Percentiles rank a stretch among this genome's conserved stretches.
phyloP scores from a whole-genome alignment of 2,113 vertebrate genomes.

The Nesoenas mayeri region DNA sequence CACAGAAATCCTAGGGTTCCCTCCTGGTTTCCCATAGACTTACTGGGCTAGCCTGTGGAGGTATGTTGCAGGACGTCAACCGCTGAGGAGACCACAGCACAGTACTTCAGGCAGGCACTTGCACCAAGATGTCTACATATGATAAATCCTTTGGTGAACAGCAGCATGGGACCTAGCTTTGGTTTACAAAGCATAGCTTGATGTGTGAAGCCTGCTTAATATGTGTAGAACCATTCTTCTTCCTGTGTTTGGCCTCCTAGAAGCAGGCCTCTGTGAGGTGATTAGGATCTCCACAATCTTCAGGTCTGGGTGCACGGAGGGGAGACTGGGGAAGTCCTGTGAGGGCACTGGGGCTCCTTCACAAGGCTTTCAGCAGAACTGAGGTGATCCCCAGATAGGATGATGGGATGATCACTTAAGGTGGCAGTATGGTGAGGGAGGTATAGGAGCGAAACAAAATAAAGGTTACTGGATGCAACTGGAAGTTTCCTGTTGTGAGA shows the following conservation, averaged over 20 bases:
- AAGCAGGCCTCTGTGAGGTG: not conserved
- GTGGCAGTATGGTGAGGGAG: not conserved
- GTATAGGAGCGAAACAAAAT: not conserved
- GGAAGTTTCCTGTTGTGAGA: not conserved
- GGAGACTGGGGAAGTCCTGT: not conserved
- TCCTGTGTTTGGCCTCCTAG: not conserved
- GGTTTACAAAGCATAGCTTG: not conserved
- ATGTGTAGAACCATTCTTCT: not conserved
- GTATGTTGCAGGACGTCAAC: not conserved
- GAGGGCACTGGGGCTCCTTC: not conserved
- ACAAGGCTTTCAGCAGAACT: not conserved
- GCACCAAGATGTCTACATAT: not conserved
- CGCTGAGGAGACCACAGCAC: not conserved
- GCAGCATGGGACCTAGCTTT: not conserved
- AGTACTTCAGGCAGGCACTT: accelerated
- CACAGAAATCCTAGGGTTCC: not conserved
- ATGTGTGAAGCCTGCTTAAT: accelerated
- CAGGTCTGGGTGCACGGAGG: not conserved
- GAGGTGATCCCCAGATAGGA: not conserved
- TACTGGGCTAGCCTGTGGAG: not conserved
- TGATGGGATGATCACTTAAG: not conserved
- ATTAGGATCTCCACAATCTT: not conserved
- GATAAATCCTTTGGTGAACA: not conserved
- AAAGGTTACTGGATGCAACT: not conserved
- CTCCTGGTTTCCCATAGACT: not conserved